Percentiles rank a stretch among this genome's conserved stretches.
These are phyloP conservation scores for Leuciscus idus DNA, from an alignment of 2,113 vertebrate species.

Conservation along the genomic window DNA sequence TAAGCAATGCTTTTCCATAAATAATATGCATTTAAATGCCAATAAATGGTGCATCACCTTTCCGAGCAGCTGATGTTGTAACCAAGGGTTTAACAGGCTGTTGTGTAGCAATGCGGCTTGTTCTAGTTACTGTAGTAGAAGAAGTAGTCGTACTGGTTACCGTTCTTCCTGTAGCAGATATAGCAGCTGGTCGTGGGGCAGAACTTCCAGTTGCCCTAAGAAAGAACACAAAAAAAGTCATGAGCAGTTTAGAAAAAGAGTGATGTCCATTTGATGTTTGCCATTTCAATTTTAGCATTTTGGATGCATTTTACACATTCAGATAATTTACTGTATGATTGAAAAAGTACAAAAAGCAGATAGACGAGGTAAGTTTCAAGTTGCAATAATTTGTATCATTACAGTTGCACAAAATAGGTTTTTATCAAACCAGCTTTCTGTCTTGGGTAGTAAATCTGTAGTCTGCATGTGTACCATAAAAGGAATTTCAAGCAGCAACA, in stretches of 20 bases:
- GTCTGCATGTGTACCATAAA: background rate
- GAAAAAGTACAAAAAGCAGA: too few relatives aligned
- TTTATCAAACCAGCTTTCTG: background rate
- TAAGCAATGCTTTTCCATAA: background rate
- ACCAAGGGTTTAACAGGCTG: slow-evolving; percentile 58
- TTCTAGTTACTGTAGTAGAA: slow-evolving; percentile 59
- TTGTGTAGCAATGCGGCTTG: slow-evolving; percentile 62
- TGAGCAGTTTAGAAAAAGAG: background rate
- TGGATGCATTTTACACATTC: background rate
- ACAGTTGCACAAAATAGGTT: background rate
- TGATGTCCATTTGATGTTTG: background rate
- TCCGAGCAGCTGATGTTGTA: slow-evolving; percentile 63
- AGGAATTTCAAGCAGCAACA: background rate
- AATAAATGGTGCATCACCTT: slow-evolving; percentile 62
- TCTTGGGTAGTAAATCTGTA: background rate
- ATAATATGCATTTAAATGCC: background rate
- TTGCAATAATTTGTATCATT: background rate
- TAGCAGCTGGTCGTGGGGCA: slow-evolving; percentile 39
- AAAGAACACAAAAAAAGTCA: background rate
- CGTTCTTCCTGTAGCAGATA: slow-evolving; percentile 53
- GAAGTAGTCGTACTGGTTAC: slow-evolving; percentile 63
- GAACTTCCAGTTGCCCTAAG: background rate
- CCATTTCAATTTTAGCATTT: background rate
- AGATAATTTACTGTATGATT: too few relatives aligned
- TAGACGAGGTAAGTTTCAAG: background rate